A percentile compares a stretch with the other conserved stretches of the same genome.
phyloP scores from a whole-genome alignment of 2,797 vertebrate genomes.

The Distichodus sexfasciatus region DNA sequence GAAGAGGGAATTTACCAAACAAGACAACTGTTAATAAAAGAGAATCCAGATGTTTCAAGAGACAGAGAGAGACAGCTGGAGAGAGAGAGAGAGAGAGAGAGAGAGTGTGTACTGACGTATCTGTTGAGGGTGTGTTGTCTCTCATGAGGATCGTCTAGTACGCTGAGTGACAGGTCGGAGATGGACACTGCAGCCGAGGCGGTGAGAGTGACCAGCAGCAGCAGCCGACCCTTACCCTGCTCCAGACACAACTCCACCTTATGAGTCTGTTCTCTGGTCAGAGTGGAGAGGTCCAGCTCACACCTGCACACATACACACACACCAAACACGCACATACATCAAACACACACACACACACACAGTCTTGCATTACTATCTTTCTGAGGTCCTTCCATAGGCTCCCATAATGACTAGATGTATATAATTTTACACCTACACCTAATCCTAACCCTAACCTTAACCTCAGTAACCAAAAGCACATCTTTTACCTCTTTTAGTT shows the following conservation, averaged over 20 bases:
- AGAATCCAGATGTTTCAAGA: not conserved
- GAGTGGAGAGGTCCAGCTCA: slow-evolving; percentile 84
- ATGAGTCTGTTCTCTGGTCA: slow-evolving; percentile 92
- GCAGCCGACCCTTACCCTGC: slow-evolving; percentile 86
- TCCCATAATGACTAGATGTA: not conserved
- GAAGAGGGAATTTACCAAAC: too few relatives aligned
- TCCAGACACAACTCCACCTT: slow-evolving; percentile 86
- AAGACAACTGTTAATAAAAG: too few relatives aligned
- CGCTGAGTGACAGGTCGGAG: slow-evolving; percentile 86
- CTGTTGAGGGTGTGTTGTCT: slow-evolving; percentile 84
- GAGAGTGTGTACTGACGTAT: slow-evolving; percentile 82
- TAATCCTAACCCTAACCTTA: too few relatives aligned
- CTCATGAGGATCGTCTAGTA: slow-evolving; percentile 87
- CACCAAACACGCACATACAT: too few relatives aligned
- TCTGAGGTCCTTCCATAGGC: too few relatives aligned
- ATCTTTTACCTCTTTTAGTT: too few relatives aligned
- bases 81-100: not conserved
- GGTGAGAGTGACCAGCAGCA: slow-evolving; percentile 92
- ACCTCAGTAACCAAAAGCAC: too few relatives aligned
- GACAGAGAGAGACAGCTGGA: not conserved
- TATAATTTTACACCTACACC: too few relatives aligned
- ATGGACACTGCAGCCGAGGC: slow-evolving; percentile 89
- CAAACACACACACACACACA: too few relatives aligned
- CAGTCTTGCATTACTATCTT: too few relatives aligned
- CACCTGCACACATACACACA: too few relatives aligned